Percentiles rank a stretch among this genome's conserved stretches.
These are phyloP conservation scores for Dione juno DNA, from an alignment of 2,888 invertebrate genomes.

Conservation along the genomic window DNA sequence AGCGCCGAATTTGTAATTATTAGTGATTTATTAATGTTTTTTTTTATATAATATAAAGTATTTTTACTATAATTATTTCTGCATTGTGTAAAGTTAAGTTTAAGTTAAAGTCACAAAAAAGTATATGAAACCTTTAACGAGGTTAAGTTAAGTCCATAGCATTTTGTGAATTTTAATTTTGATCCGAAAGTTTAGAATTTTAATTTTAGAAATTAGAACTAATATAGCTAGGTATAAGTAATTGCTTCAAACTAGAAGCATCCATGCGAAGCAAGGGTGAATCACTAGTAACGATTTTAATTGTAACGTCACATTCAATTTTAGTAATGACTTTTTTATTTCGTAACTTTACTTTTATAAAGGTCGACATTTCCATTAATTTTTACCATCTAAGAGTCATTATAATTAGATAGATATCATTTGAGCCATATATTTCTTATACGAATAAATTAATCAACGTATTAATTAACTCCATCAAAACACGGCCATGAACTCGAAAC, in stretches of 20 bases:
- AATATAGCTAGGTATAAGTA: not conserved
- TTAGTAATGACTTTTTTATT: slow-evolving; percentile 8
- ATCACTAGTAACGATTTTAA: not conserved
- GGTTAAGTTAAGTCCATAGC: too few species aligned
- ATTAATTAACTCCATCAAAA: slow-evolving; percentile 31
- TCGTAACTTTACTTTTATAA: slow-evolving; percentile 4
- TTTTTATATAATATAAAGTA: too few species aligned
- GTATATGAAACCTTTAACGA: too few species aligned
- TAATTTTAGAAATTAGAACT: too few species aligned
- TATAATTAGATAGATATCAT: slow-evolving; percentile 25
- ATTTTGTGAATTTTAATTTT: too few species aligned
- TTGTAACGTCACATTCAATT: slow-evolving; percentile 1
- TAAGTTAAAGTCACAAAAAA: too few species aligned
- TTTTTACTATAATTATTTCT: too few species aligned
- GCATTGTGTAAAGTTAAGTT: too few species aligned
- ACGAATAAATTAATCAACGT: slow-evolving; percentile 33
- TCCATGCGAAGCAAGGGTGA: not conserved
- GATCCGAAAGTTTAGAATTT: too few species aligned
- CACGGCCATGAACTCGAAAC: slow-evolving; percentile 35
- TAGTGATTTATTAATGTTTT: too few species aligned
- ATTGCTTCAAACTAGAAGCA: too few species aligned
- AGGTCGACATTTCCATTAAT: slow-evolving; percentile 29
- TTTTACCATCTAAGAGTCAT: slow-evolving; percentile 3
- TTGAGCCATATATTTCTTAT: slow-evolving; percentile 27
- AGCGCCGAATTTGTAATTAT: too few species aligned